Percentiles rank a stretch among this genome's conserved stretches.
phyloP scores from a whole-genome alignment of 2,797 vertebrate genomes.

The Alauda arvensis region DNA sequence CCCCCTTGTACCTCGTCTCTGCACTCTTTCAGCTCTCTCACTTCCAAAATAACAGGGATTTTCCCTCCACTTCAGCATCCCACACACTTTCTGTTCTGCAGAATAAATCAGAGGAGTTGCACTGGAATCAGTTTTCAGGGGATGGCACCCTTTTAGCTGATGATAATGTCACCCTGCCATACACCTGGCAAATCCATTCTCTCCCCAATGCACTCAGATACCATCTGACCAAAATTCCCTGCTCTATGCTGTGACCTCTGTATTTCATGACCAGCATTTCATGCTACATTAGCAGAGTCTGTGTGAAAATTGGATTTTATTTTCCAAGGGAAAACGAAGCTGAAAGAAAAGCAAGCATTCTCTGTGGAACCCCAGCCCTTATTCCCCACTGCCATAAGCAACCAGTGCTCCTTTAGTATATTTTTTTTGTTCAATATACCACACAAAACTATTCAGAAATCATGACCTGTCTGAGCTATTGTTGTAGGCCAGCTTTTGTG shows the following conservation, averaged over 20 bases:
- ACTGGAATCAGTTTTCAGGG: background rate
- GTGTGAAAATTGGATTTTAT: background rate
- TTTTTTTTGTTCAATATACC: background rate
- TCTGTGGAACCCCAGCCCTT: background rate
- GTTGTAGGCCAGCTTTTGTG: background rate
- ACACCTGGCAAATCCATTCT: background rate
- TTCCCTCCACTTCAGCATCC: background rate
- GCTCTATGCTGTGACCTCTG: rapidly evolving
- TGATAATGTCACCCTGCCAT: background rate
- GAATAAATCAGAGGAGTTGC: background rate
- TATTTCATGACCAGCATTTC: background rate
- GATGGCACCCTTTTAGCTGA: background rate
- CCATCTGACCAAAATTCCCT: background rate
- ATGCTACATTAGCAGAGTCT: background rate
- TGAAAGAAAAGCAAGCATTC: background rate
- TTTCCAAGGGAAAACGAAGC: background rate
- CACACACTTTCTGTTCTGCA: background rate
- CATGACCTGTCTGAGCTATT: background rate
- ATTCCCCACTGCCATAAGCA: background rate
- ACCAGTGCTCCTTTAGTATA: background rate
- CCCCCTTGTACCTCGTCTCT: background rate
- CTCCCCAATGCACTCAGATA: background rate
- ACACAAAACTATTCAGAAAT: background rate
- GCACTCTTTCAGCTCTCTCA: background rate
- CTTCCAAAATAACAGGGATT: background rate